A percentile compares a stretch with the other conserved stretches of the same genome.
phyloP scores from a whole-genome alignment of 2,797 vertebrate species.

The Ataeniobius toweri region DNA sequence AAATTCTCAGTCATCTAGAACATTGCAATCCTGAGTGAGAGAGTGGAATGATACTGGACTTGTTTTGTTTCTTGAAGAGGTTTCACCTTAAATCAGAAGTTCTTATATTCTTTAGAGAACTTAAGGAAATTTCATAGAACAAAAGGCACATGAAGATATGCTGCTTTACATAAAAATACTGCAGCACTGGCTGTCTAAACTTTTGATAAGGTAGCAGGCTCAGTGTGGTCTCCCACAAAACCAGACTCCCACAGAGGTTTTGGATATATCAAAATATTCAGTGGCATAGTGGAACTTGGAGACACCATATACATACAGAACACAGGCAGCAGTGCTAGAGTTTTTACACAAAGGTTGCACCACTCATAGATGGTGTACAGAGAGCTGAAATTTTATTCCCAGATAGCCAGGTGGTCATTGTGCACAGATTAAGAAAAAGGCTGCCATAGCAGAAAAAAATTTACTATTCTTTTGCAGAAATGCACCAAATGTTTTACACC shows the following conservation, averaged over 20 bases:
- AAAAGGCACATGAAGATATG: neutral
- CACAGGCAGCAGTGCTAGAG: too few species aligned
- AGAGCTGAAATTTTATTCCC: neutral
- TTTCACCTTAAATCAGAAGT: neutral
- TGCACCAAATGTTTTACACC: neutral
- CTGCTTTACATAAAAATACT: too few species aligned
- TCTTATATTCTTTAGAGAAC: neutral
- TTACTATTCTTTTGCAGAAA: neutral
- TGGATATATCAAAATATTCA: too few species aligned
- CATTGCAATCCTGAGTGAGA: neutral
- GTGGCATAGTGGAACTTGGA: too few species aligned
- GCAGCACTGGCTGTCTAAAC: too few species aligned
- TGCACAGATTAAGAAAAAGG: neutral
- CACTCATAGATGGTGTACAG: neutral
- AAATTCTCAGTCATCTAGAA: neutral
- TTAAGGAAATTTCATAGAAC: neutral
- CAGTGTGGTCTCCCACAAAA: too few species aligned
- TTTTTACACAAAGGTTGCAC: neutral
- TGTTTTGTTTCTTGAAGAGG: neutral
- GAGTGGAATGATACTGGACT: neutral
- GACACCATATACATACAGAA: too few species aligned
- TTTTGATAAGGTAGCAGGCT: too few species aligned
- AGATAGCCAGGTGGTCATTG: neutral
- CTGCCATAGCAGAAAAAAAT: neutral
- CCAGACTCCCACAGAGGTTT: too few species aligned